Percentiles rank a stretch among this genome's conserved stretches.
phyloP scores from a whole-genome alignment of 2,113 vertebrate species.

The Salvelinus sp. region DNA sequence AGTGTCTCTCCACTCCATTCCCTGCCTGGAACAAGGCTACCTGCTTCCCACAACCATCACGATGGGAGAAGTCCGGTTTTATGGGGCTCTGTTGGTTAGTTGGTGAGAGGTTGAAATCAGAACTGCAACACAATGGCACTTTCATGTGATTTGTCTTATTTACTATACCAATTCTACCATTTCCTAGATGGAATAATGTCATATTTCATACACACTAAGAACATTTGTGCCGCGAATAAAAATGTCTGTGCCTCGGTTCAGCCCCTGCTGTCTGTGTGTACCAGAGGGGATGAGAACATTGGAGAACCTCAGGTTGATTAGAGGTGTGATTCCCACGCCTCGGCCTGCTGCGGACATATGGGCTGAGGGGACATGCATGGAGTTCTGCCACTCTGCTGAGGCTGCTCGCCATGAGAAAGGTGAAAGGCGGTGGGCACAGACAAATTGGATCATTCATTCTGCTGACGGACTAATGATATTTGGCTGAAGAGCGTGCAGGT shows the following conservation, averaged over 20 bases:
- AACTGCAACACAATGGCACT: too few species aligned
- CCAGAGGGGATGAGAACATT: not conserved
- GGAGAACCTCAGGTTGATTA: not conserved
- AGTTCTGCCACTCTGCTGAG: not conserved
- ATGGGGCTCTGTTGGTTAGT: not conserved
- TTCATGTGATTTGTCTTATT: too few species aligned
- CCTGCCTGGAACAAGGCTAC: slow-evolving; percentile 6
- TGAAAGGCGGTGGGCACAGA: not conserved
- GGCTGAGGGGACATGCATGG: not conserved
- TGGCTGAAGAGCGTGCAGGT: not conserved
- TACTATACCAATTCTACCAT: too few species aligned
- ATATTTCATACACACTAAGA: too few species aligned
- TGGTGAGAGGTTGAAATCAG: not conserved
- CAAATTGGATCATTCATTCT: not conserved
- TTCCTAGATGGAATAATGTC: too few species aligned
- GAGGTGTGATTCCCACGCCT: not conserved
- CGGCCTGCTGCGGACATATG: not conserved
- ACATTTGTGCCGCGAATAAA: too few species aligned
- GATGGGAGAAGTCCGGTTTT: not conserved
- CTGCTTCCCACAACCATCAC: not conserved
- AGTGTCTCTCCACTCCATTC: slow-evolving; percentile 49
- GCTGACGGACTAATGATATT: not conserved
- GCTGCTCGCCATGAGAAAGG: not conserved
- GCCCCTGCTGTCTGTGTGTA: too few species aligned
- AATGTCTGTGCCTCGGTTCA: too few species aligned